phyloP scores from a whole-genome alignment of 2,888 invertebrate species.

The Allygus modestus region DNA sequence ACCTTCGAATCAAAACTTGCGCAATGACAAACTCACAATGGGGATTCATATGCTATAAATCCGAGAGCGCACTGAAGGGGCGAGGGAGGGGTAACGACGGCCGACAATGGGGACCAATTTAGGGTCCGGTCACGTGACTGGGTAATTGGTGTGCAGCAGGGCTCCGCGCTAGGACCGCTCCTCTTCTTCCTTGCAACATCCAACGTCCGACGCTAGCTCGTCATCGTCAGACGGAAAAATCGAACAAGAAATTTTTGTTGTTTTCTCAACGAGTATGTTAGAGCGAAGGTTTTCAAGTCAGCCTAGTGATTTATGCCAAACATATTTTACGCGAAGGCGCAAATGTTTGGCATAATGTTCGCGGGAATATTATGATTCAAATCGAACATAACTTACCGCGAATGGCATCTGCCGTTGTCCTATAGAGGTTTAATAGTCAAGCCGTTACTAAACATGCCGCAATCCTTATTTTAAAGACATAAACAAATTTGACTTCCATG shows the following conservation, averaged over 20 bases:
- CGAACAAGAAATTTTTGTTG: neutral
- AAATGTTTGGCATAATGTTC: too few relatives aligned
- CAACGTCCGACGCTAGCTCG: neutral
- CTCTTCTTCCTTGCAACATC: slow-evolving; percentile 21
- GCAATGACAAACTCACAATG: slow-evolving; percentile 11
- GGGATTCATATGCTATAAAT: neutral
- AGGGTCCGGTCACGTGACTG: slow-evolving; percentile 36
- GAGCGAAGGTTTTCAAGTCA: too few relatives aligned
- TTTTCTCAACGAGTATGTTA: too few relatives aligned
- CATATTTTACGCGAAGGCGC: too few relatives aligned
- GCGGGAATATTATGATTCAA: too few relatives aligned
- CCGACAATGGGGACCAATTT: slow-evolving; percentile 55
- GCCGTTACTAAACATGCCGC: too few relatives aligned
- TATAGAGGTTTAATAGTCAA: too few relatives aligned
- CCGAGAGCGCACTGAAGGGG: neutral
- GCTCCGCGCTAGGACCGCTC: slow-evolving; percentile 29
- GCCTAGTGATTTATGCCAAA: too few relatives aligned
- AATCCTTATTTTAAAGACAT: too few relatives aligned
- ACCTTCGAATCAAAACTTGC: neutral
- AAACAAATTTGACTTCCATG: too few relatives aligned
- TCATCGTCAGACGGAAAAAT: neutral
- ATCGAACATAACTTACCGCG: too few relatives aligned
- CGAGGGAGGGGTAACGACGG: neutral
- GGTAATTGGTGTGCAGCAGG: slow-evolving; percentile 53
- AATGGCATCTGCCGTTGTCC: too few relatives aligned